These are phyloP conservation scores for Pseudococcus longispinus DNA, from an alignment of 2,888 invertebrate genomes.

Conservation along the genomic window DNA sequence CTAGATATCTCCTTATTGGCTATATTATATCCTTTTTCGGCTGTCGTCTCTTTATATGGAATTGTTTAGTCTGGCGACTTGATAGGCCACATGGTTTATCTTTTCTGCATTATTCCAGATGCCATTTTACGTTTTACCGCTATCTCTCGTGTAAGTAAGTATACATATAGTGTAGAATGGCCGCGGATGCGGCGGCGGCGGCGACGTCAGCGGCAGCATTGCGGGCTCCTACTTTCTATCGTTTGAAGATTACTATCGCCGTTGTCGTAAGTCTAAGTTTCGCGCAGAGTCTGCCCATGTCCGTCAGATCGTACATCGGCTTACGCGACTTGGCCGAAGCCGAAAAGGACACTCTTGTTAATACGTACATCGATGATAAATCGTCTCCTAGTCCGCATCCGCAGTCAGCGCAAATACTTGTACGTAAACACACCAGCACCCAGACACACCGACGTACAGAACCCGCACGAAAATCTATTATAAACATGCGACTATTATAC, in stretches of 20 bases:
- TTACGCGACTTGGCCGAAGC: not conserved
- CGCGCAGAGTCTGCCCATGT: not conserved
- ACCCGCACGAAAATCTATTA: not conserved
- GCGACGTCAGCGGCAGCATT: not conserved
- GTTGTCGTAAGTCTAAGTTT: not conserved
- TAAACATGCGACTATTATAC: slow-evolving; percentile 21
- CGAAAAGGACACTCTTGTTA: not conserved
- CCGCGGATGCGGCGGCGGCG: not conserved
- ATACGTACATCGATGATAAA: not conserved
- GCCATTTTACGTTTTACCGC: slow-evolving; percentile 55
- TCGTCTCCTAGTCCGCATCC: not conserved
- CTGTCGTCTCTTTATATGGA: slow-evolving; percentile 54
- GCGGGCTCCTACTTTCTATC: slow-evolving; percentile 48
- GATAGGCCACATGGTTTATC: slow-evolving; percentile 53
- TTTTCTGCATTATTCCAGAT: slow-evolving; percentile 54
- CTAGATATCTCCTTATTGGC: slow-evolving; percentile 53
- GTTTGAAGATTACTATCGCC: not conserved
- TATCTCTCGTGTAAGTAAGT: not conserved
- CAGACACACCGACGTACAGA: not conserved
- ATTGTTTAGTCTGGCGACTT: slow-evolving; percentile 54
- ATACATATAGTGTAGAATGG: not conserved
- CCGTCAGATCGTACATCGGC: too few species aligned
- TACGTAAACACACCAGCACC: not conserved
- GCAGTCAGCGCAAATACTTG: too few species aligned
- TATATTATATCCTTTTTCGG: slow-evolving; percentile 54